These are phyloP conservation scores for Chondrilla cf. caribensis DNA, from an alignment of 37 sponge, comb jelly and placozoan species.

Conservation along the genomic window DNA sequence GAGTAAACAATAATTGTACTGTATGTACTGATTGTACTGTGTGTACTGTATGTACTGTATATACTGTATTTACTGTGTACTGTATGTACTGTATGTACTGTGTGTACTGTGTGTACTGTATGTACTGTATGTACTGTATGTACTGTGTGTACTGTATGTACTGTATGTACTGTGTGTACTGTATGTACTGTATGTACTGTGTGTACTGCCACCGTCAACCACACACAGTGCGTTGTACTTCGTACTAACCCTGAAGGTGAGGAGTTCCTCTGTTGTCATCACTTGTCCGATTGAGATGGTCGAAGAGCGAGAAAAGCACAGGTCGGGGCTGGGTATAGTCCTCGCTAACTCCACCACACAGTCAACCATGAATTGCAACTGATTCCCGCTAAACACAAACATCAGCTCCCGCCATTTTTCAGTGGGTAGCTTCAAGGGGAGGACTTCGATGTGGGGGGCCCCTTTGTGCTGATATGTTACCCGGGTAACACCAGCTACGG, in stretches of 20 bases:
- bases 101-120: too few species aligned
- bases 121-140: too few species aligned
- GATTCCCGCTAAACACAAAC: constrained; percentile 6
- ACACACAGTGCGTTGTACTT: too few species aligned
- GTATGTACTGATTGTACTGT: too few species aligned
- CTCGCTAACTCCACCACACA: not conserved
- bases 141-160: too few species aligned
- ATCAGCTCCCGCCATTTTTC: not conserved
- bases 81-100: too few species aligned
- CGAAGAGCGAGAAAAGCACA: not conserved
- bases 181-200: too few species aligned
- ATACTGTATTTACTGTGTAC: too few species aligned
- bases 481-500: not conserved
- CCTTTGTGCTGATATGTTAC: not conserved
- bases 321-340: constrained; percentile 4
- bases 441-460: not conserved
- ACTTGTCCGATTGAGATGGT: not conserved
- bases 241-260: not conserved
- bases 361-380: not conserved
- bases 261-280: not conserved
- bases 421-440: not conserved
- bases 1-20: too few species aligned
- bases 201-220: too few species aligned
- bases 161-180: too few species aligned
- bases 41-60: too few species aligned